Percentiles rank a stretch among this genome's conserved stretches.
These are phyloP conservation scores for Scaptomyza reducta DNA, from an alignment of 2,888 invertebrate species.

Conservation along the genomic window DNA sequence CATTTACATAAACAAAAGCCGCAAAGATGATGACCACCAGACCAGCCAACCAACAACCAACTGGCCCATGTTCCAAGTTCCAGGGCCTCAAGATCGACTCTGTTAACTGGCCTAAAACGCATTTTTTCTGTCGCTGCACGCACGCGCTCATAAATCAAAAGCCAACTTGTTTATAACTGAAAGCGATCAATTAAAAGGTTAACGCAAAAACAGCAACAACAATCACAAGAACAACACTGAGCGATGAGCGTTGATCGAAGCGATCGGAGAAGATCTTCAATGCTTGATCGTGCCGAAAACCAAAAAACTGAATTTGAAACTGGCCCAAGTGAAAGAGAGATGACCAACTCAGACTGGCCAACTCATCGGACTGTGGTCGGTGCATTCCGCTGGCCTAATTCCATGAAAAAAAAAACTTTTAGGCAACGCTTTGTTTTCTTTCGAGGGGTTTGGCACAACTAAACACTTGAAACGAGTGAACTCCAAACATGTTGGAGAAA, in stretches of 20 bases:
- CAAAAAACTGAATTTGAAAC: conserved; percentile 56
- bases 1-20: conserved; percentile 71
- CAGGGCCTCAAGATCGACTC: conserved; percentile 21
- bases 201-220: conserved; percentile 66
- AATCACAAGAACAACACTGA: conserved; percentile 27
- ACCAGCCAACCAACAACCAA: conserved; percentile 1
- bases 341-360: conserved; percentile 20
- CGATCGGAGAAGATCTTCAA: conserved; percentile 35
- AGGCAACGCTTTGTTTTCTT: conserved; percentile 46
- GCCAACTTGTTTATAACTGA: conserved; percentile 78
- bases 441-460: conserved; percentile 2
- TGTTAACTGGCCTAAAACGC: conserved; percentile 74
- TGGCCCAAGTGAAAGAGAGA: conserved; percentile 27
- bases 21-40: conserved; percentile 34
- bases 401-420: conserved; percentile 62
- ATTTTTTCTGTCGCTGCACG: conserved; percentile 74
- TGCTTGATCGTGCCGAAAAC: conserved; percentile 74
- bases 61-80: not conserved
- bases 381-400: conserved; percentile 75
- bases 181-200: conserved; percentile 79
- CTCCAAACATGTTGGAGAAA: conserved; percentile 47
- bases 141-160: conserved; percentile 79
- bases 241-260: conserved; percentile 58
- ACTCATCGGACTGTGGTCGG: conserved; percentile 14
- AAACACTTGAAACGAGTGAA: conserved; percentile 46